Evolutionary conservation across 2,888 invertebrate genomes (phyloP), one percentile per base, ranked within the genome.

Genomic region (Nomada lathburiana): DNA sequence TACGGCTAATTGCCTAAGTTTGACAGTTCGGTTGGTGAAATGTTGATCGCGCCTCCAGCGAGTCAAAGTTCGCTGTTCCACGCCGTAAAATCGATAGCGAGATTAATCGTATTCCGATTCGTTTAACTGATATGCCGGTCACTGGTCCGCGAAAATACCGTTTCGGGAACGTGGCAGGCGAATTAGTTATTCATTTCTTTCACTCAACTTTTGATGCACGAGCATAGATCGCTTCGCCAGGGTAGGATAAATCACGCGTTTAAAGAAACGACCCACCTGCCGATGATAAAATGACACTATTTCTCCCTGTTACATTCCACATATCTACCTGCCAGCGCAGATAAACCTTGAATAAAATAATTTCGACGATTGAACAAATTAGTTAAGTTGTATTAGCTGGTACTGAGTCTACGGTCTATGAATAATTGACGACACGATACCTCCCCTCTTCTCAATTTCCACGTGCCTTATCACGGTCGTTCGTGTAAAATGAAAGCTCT

Each of bases 81-180:
- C 47, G 64, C 53, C 53, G 42, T 52, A 73, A 62, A 78, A 76
- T 83, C 85, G 77, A 86, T 83, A 65, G 23, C 20, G 36, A 74
- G 78, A 86, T 86, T 81, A 85, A 86, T 86, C 71, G 73, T 52
- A 52, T 70, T 76, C 76, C 76, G 76, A 76, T 81, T 75, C 71
- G 74, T 86, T 69, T 68, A 73, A 71, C 78, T 23, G 83, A 73
- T 83, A 84, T 53, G 63, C 52, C 36, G 50, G 55, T 73, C 55
- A 68, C 70, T 47, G 57, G 42, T 72, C 75, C 55, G 59, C 64
- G 68, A 57, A 74, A 78, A 81, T 72, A 26, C 72, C 83, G 60
- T 60, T 68, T 55, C 50, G 44, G 36, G 55, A 65, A 72, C 44
- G 59, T 13, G 50, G 20, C 67, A 7, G 42, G 4, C 42, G 52